Conservation (phyloP, 2,797 vertebrate species). For the Lithobates sylvaticus region DNA sequence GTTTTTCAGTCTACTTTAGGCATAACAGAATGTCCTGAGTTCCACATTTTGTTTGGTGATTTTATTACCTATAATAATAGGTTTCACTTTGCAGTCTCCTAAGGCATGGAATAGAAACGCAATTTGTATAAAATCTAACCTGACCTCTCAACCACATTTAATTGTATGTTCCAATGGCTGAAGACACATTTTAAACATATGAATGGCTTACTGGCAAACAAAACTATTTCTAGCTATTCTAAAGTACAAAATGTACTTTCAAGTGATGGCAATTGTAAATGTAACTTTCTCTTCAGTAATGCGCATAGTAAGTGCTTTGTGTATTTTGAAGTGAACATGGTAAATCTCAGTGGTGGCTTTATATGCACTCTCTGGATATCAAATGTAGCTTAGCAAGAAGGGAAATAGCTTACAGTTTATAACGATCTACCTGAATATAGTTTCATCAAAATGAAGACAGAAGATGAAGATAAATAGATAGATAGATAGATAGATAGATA, state of each 20-base stretch:
- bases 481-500: no score
- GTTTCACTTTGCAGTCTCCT: slow-evolving; percentile 66
- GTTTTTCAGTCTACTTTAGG: slow-evolving; percentile 57
- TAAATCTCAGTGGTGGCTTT: background rate
- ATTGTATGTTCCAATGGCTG: slow-evolving; percentile 68
- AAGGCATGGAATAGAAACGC: slow-evolving; percentile 64
- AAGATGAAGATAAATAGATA: no score
- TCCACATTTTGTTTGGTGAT: slow-evolving; percentile 66
- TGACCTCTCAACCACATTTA: slow-evolving; percentile 66
- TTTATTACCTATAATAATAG: slow-evolving; percentile 71
- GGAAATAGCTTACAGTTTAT: background rate
- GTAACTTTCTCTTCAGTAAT: slow-evolving; percentile 8
- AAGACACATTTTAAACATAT: slow-evolving; percentile 76
- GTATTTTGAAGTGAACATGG: background rate
- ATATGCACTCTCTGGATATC: background rate
- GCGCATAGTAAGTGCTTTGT: slow-evolving; percentile 15
- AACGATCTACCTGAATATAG: background rate
- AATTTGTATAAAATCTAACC: slow-evolving; percentile 71
- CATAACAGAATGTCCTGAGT: slow-evolving; percentile 71
- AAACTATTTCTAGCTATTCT: slow-evolving; percentile 65
- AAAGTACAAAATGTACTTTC: slow-evolving; percentile 47
- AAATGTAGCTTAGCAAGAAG: background rate
- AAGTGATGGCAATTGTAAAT: slow-evolving; percentile 6
- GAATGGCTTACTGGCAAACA: slow-evolving; percentile 73
- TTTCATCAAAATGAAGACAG: background rate